Evolutionary conservation across 2,888 invertebrate genomes (phyloP), one percentile per base, ranked within the genome.

Genomic region (Balanococcus diminutus): DNA sequence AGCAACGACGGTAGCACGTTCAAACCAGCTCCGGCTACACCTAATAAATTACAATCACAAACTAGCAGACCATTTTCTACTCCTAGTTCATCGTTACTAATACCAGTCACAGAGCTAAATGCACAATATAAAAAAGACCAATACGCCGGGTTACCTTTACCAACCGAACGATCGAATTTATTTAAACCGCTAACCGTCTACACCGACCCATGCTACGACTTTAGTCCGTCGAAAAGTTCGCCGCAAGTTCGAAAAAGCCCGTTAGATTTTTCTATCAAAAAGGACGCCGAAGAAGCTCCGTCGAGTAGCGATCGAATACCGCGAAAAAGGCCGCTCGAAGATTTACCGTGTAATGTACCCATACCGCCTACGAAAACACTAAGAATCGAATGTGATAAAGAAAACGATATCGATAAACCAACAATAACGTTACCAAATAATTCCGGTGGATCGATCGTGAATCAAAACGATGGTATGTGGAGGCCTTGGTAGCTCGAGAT

Each of bases 401-500:
- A 72, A 28, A 51, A 31, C 32, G 86, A 61, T 56, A 72, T 72
- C 61, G 84, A 56, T n/a, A 85, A 85, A 81, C 67, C 36, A 36
- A 28, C 56, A 5, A 6, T 6, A 11, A 19, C 81, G 32, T 86
- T 25, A 22, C 81, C 32, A 46, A 75, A 83, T 22, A 22, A 11
- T 86, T 22, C 83, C 42, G 56, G n/a, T 25, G 75, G 14, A 9
- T 51, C 85, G 14, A 28, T 31, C 22, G 39, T 11, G 22, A 85
- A 25, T 31, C 11, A 36, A n/a, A 56, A 56, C 22, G 61, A 83
- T 86, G 91, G 91, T 87, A 92, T 92, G 91, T 92, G 92, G 92
- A 90, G 92, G 86, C 92, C 92, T 0, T 92, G 92, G 92, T 92
- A 89, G 89, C 72, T 22, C 31, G 1, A 11, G 22, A 72, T 14